Conservation (phyloP, 2,888 invertebrate species). For the Leptopilina drosophilae region DNA sequence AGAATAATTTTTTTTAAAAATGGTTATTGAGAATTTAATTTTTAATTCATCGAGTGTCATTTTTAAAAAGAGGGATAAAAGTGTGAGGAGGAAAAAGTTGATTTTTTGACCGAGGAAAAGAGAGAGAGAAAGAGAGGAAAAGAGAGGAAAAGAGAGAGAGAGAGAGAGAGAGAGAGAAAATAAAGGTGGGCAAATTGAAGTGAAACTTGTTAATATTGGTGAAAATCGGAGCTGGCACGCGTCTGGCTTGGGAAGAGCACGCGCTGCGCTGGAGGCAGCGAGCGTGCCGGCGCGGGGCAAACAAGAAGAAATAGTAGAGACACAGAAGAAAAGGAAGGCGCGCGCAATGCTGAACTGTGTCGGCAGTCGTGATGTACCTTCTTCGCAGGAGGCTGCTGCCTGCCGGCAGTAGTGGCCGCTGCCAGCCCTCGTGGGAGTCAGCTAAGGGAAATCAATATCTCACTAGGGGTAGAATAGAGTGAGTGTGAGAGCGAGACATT, state of each 20-base stretch:
- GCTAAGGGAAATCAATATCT: conserved; percentile 77
- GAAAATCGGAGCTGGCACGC: conserved; percentile 28
- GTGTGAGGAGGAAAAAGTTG: no score
- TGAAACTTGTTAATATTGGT: background rate
- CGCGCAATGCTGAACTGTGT: conserved; percentile 44
- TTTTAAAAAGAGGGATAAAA: no score
- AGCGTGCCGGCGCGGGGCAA: conserved; percentile 29
- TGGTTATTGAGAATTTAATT: no score
- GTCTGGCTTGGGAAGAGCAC: conserved; percentile 8
- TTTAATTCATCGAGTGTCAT: no score
- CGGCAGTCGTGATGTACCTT: conserved; percentile 52
- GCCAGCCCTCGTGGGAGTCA: conserved; percentile 75
- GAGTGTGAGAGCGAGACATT: conserved; percentile 55
- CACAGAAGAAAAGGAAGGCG: conserved; percentile 31
- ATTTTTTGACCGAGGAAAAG: no score
- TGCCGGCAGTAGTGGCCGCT: conserved; percentile 65
- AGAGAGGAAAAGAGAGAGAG: no score
- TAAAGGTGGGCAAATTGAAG: background rate
- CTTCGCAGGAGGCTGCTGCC: conserved; percentile 66
- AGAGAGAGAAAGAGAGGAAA: no score
- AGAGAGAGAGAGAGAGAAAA: no score
- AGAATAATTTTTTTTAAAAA: no score
- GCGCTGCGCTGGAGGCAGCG: conserved; percentile 10
- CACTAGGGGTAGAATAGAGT: conserved; percentile 69
- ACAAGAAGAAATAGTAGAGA: conserved; percentile 3